Percentiles rank a stretch among this genome's conserved stretches.
These are phyloP conservation scores for Ophioderma brevispina DNA, from an alignment of 35 echinoderm and acorn worm genomes.

Conservation along the genomic window DNA sequence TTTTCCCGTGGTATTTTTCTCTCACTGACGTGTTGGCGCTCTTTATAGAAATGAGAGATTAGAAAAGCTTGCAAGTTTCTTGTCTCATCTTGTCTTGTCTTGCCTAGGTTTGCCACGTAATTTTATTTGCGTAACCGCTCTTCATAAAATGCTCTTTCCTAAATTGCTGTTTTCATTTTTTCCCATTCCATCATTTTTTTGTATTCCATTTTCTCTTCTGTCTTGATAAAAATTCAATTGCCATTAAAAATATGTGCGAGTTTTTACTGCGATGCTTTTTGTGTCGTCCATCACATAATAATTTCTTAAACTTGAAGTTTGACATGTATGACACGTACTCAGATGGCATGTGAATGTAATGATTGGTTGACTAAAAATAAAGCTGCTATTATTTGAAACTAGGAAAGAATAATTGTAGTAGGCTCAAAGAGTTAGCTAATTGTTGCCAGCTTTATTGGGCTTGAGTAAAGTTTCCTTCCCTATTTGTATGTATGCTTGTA, in stretches of 20 bases:
- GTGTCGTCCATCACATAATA: background rate
- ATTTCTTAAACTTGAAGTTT: background rate
- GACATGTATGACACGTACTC: background rate
- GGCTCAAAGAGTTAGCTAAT: too few relatives aligned
- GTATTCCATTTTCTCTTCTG: background rate
- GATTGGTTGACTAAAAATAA: background rate
- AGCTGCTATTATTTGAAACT: too few relatives aligned
- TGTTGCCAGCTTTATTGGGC: too few relatives aligned
- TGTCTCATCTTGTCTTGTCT: background rate
- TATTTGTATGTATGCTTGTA: too few relatives aligned
- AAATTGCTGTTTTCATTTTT: background rate
- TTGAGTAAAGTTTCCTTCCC: too few relatives aligned
- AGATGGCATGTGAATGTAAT: background rate
- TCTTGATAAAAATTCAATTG: background rate
- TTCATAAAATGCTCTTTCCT: background rate
- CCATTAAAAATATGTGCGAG: background rate
- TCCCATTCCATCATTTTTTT: background rate
- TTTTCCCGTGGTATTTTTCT: background rate
- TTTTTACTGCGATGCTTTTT: background rate
- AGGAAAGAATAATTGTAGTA: too few relatives aligned
- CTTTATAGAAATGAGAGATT: background rate
- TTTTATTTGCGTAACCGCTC: background rate
- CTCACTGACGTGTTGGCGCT: background rate
- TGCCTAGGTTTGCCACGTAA: background rate
- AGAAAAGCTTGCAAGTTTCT: background rate